Evolutionary conservation across 2,797 vertebrate genomes (phyloP).

Genomic region (Triplophysa bombifrons): DNA sequence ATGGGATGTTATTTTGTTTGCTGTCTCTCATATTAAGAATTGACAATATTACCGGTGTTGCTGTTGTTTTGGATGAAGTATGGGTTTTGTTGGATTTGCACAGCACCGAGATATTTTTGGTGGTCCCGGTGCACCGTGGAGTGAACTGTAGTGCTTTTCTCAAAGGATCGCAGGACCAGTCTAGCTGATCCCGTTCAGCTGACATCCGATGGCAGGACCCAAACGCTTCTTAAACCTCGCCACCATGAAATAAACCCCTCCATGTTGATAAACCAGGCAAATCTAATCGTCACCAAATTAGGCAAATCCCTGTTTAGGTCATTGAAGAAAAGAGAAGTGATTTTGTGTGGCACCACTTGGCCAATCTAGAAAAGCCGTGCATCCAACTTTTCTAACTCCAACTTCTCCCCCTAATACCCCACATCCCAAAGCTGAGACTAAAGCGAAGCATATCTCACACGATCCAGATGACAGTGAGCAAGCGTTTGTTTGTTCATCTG

Average conservation of each 20-base stretch:
- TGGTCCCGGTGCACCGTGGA: constrained; percentile 1
- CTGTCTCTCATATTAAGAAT: background rate
- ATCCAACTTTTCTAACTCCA: constrained; percentile 28
- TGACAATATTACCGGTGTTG: too few relatives aligned
- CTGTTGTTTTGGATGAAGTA: background rate
- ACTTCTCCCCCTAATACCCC: constrained; percentile 37
- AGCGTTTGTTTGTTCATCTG: constrained; percentile 39
- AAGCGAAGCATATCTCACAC: constrained; percentile 35
- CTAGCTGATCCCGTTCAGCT: constrained; percentile 37
- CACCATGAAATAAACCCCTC: constrained; percentile 54
- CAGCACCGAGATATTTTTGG: constrained; percentile 11
- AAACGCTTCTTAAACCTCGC: constrained; percentile 36
- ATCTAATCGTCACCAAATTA: constrained; percentile 52
- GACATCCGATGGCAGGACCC: background rate
- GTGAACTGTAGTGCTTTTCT: constrained; percentile 21
- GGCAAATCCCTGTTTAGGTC: constrained; percentile 57
- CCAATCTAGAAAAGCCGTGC: background rate
- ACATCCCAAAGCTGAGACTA: constrained; percentile 40
- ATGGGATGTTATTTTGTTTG: background rate
- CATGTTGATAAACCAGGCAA: constrained; percentile 51
- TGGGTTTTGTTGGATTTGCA: constrained; percentile 22
- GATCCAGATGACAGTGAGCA: constrained; percentile 22
- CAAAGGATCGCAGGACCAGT: constrained; percentile 35
- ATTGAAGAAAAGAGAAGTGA: constrained; percentile 34
- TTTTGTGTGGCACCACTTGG: constrained; percentile 52